Percentiles rank a stretch among this genome's conserved stretches.
Evolutionary conservation across 2,797 vertebrate genomes (phyloP).

Genomic region (Neostethus bicornis): DNA sequence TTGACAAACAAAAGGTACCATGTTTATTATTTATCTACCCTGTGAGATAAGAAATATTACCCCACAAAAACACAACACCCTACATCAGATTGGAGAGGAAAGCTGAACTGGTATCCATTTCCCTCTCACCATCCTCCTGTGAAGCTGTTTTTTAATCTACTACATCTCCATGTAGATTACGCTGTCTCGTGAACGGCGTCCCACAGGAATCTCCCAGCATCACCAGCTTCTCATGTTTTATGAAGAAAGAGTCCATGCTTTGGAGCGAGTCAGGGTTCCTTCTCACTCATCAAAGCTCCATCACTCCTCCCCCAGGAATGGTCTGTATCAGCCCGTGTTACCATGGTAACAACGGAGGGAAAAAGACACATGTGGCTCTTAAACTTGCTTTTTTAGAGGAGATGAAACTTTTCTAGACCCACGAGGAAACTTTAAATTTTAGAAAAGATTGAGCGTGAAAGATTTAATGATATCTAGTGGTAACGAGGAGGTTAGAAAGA

Average conservation of each 20-base stretch:
- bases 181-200: conserved; percentile 23
- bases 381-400: not conserved
- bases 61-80: too few species aligned
- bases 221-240: not conserved
- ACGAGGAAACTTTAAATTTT: not conserved
- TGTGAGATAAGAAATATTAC: too few species aligned
- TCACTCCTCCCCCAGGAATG: not conserved
- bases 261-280: conserved; percentile 2
- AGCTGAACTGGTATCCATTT: conserved; percentile 29
- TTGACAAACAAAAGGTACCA: too few species aligned
- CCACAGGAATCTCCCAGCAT: conserved; percentile 31
- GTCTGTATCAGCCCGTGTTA: conserved; percentile 8
- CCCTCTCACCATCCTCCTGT: conserved; percentile 7
- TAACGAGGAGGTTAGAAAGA: too few species aligned
- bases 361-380: not conserved
- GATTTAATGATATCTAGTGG: not conserved
- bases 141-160: conserved; percentile 47
- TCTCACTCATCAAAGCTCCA: conserved; percentile 13
- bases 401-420: not conserved
- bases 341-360: conserved; percentile 20
- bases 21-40: too few species aligned
- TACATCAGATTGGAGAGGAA: too few species aligned
- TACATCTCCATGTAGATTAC: conserved; percentile 40
- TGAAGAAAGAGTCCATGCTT: conserved; percentile 7
- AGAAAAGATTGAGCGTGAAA: not conserved